A percentile compares a stretch with the other conserved stretches of the same genome.
These are phyloP conservation scores for Acheta domesticus DNA, from an alignment of 2,888 invertebrate species.

Conservation along the genomic window DNA sequence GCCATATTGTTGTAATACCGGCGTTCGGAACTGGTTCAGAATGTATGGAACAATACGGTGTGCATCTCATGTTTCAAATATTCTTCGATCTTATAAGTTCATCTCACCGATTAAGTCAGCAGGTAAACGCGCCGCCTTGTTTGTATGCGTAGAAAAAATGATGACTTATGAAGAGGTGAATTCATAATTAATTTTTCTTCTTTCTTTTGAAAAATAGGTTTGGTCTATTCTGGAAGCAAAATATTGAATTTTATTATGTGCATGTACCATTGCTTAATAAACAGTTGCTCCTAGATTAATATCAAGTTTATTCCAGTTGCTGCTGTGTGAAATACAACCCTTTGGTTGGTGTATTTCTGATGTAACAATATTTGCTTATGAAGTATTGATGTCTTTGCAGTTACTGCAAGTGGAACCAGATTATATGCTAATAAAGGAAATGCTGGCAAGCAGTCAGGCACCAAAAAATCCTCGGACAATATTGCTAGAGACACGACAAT, in stretches of 20 bases:
- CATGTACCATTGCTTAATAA: no score
- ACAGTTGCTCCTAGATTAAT: no score
- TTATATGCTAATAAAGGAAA: constrained; percentile 27
- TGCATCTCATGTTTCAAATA: background rate
- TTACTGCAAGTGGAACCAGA: constrained; percentile 19
- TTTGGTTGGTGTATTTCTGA: no score
- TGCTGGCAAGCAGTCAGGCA: constrained; percentile 39
- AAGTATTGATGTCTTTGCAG: background rate
- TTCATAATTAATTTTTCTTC: background rate
- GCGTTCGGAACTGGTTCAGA: background rate
- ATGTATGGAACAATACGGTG: background rate
- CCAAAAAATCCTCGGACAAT: constrained; percentile 44
- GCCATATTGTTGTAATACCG: constrained; percentile 9
- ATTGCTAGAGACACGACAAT: constrained; percentile 35
- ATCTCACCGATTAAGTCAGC: background rate
- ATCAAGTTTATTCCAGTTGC: no score
- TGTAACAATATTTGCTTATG: background rate
- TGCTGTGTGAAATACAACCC: no score
- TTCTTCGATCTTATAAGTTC: background rate
- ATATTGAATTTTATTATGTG: no score
- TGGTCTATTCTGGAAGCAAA: background rate
- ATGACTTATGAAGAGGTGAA: background rate
- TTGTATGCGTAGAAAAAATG: no score
- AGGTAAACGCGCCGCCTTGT: background rate
- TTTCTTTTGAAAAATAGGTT: background rate